Evolutionary conservation across 2,888 invertebrate genomes (phyloP).

Genomic region (Hipparchia sbordonii): DNA sequence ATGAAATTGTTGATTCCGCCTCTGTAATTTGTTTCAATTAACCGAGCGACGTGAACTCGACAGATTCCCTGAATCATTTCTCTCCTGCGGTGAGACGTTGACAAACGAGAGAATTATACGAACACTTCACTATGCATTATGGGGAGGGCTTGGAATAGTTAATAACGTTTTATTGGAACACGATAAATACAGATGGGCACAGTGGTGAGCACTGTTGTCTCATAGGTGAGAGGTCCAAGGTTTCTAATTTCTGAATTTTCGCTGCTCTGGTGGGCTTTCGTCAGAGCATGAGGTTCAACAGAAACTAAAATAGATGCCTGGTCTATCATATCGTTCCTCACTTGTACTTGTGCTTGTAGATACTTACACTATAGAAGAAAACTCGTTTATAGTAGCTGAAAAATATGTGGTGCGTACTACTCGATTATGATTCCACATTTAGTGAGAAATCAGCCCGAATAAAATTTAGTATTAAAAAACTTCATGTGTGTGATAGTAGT

Average conservation of each 20-base stretch:
- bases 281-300: too few relatives aligned
- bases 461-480: too few relatives aligned
- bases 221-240: neutral
- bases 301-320: too few relatives aligned
- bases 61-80: constrained; percentile 79
- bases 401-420: too few relatives aligned
- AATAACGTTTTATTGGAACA: constrained; percentile 2
- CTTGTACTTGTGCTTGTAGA: too few relatives aligned
- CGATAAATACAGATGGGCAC: neutral
- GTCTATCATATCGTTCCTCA: too few relatives aligned
- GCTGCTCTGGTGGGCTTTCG: too few relatives aligned
- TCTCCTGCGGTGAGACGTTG: constrained; percentile 74
- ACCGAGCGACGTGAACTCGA: constrained; percentile 71
- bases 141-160: constrained; percentile 8
- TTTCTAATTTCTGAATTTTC: neutral
- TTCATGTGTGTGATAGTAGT: too few relatives aligned
- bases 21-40: constrained; percentile 78
- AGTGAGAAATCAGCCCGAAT: too few relatives aligned
- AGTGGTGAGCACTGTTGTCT: neutral
- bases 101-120: constrained; percentile 77
- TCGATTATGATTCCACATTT: too few relatives aligned
- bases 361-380: too few relatives aligned
- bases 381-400: too few relatives aligned
- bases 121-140: constrained; percentile 57
- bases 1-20: constrained; percentile 56